Percentiles rank a stretch among this genome's conserved stretches.
Conservation (phyloP, 1,140 invertebrate genomes). For the Drosophila nannoptera region DNA sequence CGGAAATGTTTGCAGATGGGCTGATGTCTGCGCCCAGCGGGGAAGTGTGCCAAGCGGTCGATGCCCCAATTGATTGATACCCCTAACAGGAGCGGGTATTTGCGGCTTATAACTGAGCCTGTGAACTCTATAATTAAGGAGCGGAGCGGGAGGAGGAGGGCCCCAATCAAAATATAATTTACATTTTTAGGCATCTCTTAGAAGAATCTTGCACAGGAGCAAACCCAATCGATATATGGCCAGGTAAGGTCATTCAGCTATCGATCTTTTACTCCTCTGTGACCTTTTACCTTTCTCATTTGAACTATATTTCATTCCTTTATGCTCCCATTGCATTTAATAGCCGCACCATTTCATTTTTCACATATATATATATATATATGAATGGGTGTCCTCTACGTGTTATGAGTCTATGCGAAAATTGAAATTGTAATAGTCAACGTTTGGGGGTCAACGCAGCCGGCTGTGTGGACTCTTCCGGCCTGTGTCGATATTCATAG, state of each 20-base stretch:
- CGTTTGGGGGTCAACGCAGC: background rate
- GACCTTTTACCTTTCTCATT: background rate
- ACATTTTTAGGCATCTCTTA: too few relatives aligned
- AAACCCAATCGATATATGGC: background rate
- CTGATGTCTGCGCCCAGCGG: background rate
- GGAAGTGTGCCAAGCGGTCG: too few relatives aligned
- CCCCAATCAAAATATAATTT: background rate
- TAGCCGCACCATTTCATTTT: conserved; percentile 37
- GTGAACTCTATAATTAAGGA: background rate
- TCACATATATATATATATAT: conserved; percentile 20
- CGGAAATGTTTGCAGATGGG: conserved; percentile 1
- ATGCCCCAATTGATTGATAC: conserved; percentile 36
- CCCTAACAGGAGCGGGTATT: conserved; percentile 15
- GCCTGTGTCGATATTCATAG: conserved; percentile 44
- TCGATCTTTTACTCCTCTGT: background rate
- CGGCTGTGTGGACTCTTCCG: background rate
- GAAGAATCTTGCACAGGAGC: too few relatives aligned
- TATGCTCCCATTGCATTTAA: conserved; percentile 30
- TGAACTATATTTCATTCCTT: background rate
- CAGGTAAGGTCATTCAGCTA: background rate
- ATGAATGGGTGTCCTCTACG: too few relatives aligned
- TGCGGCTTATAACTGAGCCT: conserved; percentile 8
- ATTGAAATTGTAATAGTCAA: conserved; percentile 53
- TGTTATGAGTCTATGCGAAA: conserved; percentile 29
- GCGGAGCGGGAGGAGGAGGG: background rate